Percentiles rank a stretch among this genome's conserved stretches.
Evolutionary conservation across 2,113 vertebrate species (phyloP).

Genomic region (Cheirogaleus medius): DNA sequence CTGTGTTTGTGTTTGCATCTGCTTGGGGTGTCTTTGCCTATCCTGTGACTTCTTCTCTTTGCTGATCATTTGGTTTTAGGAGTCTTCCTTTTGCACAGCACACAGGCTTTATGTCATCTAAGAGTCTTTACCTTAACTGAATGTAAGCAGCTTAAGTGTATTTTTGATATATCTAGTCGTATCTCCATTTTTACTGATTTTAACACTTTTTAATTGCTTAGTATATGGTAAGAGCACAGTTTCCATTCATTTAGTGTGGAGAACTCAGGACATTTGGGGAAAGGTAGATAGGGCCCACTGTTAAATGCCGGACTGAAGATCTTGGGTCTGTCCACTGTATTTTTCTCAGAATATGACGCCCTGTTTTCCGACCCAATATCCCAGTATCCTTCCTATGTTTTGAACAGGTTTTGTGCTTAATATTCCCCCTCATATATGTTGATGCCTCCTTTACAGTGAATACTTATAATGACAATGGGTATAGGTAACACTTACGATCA

Average conservation of each 20-base stretch:
- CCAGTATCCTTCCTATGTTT: background rate
- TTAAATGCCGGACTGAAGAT: background rate
- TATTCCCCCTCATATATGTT: background rate
- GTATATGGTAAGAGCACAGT: background rate
- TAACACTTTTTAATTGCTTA: background rate
- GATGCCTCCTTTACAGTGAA: background rate
- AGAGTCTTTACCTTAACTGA: background rate
- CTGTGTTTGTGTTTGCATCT: background rate
- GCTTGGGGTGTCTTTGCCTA: background rate
- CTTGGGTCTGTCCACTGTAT: background rate
- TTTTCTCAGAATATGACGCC: background rate
- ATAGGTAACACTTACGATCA: background rate
- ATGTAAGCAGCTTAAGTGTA: background rate
- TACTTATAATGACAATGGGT: background rate
- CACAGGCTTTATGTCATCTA: background rate
- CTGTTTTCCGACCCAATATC: background rate
- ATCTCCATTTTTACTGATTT: background rate
- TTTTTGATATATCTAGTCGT: background rate
- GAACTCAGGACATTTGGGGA: background rate
- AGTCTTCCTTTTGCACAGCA: background rate
- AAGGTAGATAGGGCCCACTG: background rate
- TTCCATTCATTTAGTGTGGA: background rate
- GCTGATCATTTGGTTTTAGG: background rate
- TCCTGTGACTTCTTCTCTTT: background rate
- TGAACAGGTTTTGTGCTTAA: background rate